Base-by-base conservation (phyloP, 2,888 invertebrate genomes). In the Lasius fuliginosus region DNA sequence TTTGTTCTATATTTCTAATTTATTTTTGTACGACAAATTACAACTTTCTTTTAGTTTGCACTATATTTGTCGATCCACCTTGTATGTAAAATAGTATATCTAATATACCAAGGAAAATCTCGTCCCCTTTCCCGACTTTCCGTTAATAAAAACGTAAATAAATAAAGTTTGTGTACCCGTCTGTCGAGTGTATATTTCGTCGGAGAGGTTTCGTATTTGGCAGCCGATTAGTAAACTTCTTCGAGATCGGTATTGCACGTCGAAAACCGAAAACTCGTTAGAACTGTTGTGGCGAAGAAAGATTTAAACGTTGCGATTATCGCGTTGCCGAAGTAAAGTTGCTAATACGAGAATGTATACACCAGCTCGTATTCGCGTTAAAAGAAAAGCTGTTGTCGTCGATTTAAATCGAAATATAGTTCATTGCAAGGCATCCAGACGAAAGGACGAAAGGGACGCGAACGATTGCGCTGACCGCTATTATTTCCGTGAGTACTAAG, bases 171-270 rank as follows among this genome's bases (percentile, higher is more conserved):
- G 49, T 36, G 5, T 33, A 36, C 5, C n/a, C 40, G 40, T 27
- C 30, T 18, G 11, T 46, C 42, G 46, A 27, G 12, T 18, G 9
- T 69, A 27, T 49, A 15, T 69, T 49, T 30, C 9, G 36, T 1
- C 18, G 81, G 15, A 68, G 36, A 79, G 60, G 30, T 75, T 82
- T 84, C 69, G 64, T 82, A 46, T 68, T 86, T 79, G 46, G 46
- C 82, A 77, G 69, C 73, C 83, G 69, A 65, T 85, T 74, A 67
- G 89, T 85, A 89, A 87, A 82, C 83, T 53, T 56, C 9, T 36
- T 64, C 53, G 8, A 46, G 15, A 56, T 36, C 53, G 67, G 62
- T 68, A 83, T 88, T 86, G 82, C 76, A 60, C 60, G 65, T 23
- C 56, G 68, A 75, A 62, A 88, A 58, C 69, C 62, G 56, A 82